Evolutionary conservation across 2,797 vertebrate genomes (phyloP).

Genomic region (Characodon lateralis): DNA sequence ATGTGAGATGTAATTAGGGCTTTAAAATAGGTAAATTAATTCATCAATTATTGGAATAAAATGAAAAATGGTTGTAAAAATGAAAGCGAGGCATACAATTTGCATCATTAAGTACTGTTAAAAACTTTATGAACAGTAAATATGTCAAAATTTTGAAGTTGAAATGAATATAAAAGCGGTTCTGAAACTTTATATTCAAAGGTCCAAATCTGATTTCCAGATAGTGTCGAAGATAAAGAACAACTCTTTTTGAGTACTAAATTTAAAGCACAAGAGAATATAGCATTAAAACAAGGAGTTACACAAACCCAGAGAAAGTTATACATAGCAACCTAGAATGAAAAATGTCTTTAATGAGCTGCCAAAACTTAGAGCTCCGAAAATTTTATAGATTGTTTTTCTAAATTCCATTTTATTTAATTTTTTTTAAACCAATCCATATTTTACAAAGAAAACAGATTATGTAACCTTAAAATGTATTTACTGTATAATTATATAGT

Average conservation of each 20-base stretch:
- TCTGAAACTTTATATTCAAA: neutral
- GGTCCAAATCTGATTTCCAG: neutral
- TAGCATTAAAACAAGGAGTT: too few species aligned
- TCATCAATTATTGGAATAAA: slow-evolving; percentile 29
- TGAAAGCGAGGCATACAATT: slow-evolving; percentile 22
- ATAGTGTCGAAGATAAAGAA: neutral
- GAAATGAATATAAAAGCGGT: neutral
- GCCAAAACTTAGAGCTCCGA: too few species aligned
- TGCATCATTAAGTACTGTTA: neutral
- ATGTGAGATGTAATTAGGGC: slow-evolving; percentile 25
- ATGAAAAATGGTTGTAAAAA: slow-evolving; percentile 19
- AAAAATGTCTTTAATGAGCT: too few species aligned
- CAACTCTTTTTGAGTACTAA: neutral
- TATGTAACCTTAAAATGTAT: too few species aligned
- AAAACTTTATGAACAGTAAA: neutral
- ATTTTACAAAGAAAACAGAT: too few species aligned
- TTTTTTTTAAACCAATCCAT: too few species aligned
- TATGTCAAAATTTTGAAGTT: neutral
- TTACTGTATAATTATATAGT: too few species aligned
- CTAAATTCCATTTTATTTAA: too few species aligned
- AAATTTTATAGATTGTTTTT: too few species aligned
- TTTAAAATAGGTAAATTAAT: slow-evolving; percentile 25
- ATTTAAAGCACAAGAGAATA: too few species aligned
- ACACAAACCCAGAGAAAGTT: too few species aligned
- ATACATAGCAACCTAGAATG: too few species aligned